phyloP scores from a whole-genome alignment of 64 coral and sea anemone species.

The Anthopleura sola region DNA sequence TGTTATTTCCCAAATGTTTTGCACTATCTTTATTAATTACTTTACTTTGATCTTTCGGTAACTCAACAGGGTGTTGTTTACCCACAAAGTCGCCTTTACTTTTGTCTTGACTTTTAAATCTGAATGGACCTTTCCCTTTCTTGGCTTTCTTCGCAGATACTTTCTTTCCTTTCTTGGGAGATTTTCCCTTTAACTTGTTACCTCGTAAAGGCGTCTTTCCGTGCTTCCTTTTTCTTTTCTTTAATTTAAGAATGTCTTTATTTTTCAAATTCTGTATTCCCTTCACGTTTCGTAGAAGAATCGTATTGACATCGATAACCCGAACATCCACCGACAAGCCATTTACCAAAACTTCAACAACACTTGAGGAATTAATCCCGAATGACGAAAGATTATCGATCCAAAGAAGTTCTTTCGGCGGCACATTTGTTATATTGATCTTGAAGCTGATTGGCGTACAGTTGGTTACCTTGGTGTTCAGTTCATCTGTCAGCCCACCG shows the following conservation, averaged over 20 bases:
- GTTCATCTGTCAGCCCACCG: slow-evolving; percentile 66
- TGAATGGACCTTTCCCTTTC: background rate
- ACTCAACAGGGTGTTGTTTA: background rate
- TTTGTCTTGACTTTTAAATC: background rate
- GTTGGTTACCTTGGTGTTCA: background rate
- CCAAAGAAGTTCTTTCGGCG: slow-evolving; percentile 1
- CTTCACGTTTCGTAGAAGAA: background rate
- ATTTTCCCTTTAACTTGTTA: background rate
- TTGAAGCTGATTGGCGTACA: slow-evolving; percentile 30
- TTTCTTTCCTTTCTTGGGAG: background rate
- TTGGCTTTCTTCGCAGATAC: background rate
- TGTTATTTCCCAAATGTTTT: background rate
- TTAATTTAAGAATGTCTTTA: background rate
- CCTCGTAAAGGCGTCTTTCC: background rate
- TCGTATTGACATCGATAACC: background rate
- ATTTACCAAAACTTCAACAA: background rate
- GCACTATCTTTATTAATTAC: background rate
- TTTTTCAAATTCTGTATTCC: background rate
- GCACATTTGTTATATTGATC: background rate
- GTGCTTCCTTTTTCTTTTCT: background rate
- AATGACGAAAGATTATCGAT: slow-evolving; percentile 9
- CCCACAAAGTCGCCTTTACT: background rate
- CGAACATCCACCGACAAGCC: background rate
- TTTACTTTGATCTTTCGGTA: background rate
- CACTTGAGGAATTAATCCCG: background rate